A percentile compares a stretch with the other conserved stretches of the same genome.
Evolutionary conservation across 2,888 invertebrate genomes (phyloP).

Genomic region (Drosophila picticornis): DNA sequence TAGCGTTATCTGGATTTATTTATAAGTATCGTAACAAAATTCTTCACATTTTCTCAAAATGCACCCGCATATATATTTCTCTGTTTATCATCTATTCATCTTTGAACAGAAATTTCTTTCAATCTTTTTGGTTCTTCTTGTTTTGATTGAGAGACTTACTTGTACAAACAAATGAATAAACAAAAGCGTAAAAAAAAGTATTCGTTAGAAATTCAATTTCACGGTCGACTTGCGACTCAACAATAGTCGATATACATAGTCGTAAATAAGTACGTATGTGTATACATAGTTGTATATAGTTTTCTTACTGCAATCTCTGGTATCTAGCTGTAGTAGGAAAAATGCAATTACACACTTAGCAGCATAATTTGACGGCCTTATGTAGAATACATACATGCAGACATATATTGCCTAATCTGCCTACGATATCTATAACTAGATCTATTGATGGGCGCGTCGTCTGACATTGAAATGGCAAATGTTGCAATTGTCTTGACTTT

Average conservation of each 20-base stretch:
- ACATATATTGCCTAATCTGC: neutral
- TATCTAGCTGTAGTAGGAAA: slow-evolving; percentile 67
- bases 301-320: slow-evolving; percentile 62
- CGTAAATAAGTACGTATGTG: slow-evolving; percentile 14
- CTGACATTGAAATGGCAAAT: slow-evolving; percentile 60
- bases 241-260: slow-evolving; percentile 34
- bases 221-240: slow-evolving; percentile 80
- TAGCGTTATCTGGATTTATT: neutral
- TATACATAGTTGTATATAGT: slow-evolving; percentile 35
- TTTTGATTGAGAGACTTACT: slow-evolving; percentile 37
- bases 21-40: neutral
- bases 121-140: slow-evolving; percentile 4
- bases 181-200: slow-evolving; percentile 43
- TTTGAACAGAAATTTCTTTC: slow-evolving; percentile 6
- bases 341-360: slow-evolving; percentile 76
- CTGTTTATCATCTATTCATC: slow-evolving; percentile 24
- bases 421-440: slow-evolving; percentile 15
- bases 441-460: slow-evolving; percentile 49
- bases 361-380: slow-evolving; percentile 61
- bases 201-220: slow-evolving; percentile 76
- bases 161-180: slow-evolving; percentile 26
- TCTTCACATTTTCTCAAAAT: slow-evolving; percentile 1
- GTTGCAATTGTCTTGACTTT: slow-evolving; percentile 39
- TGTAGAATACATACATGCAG: slow-evolving; percentile 30
- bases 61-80: neutral